phyloP scores from a whole-genome alignment of 2,797 vertebrate species.

The Anas flavirostris region DNA sequence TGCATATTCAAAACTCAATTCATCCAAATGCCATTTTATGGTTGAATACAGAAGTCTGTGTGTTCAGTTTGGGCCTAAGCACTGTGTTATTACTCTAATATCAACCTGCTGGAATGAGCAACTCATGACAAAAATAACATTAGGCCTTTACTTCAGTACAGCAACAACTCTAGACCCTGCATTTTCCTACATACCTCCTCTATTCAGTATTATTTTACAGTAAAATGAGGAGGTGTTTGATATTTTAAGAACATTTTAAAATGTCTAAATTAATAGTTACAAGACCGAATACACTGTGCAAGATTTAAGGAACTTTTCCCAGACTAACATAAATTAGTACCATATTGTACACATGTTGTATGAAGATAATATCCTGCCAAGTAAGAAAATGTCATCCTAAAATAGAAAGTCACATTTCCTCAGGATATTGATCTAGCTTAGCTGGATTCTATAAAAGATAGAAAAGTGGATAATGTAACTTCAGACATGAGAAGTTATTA shows the following conservation, averaged over 20 bases:
- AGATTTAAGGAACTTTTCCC: constrained; percentile 53
- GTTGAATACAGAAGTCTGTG: neutral
- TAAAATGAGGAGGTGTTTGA: constrained; percentile 21
- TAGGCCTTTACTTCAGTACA: constrained; percentile 13
- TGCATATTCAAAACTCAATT: neutral
- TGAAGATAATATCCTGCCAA: constrained; percentile 66
- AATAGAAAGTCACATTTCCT: constrained; percentile 71
- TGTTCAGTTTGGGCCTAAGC: neutral
- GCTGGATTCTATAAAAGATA: constrained; percentile 30
- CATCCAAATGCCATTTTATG: neutral
- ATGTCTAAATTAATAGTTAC: constrained; percentile 49
- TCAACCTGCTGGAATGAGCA: neutral
- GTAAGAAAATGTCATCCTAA: constrained; percentile 67
- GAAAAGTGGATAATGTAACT: constrained; percentile 52
- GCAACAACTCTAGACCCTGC: neutral
- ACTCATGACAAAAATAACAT: neutral
- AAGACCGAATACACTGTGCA: constrained; percentile 40
- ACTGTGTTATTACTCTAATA: neutral
- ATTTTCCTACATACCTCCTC: neutral
- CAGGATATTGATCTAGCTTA: constrained; percentile 64
- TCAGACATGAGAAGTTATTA: constrained; percentile 44
- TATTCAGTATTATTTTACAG: constrained; percentile 28
- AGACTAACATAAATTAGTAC: constrained; percentile 67
- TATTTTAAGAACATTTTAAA: constrained; percentile 45
- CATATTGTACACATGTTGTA: constrained; percentile 61